Evolutionary conservation across 2,113 vertebrate genomes (phyloP), one percentile per base, ranked within the genome.

Genomic region (Callaeas wilsoni): DNA sequence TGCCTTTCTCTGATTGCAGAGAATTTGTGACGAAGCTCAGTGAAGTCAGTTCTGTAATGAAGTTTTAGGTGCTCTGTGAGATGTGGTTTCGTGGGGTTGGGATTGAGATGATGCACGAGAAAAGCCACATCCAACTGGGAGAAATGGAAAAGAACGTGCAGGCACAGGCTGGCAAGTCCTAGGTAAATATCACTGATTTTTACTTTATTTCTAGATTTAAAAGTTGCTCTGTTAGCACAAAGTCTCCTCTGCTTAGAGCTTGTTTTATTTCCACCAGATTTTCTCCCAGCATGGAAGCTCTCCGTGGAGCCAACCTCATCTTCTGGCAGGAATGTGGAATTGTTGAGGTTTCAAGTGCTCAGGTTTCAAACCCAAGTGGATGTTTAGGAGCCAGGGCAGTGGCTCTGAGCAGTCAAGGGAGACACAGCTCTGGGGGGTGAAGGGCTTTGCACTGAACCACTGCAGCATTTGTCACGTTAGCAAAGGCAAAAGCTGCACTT

Each of bases 401-500:
- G 52, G 65, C 42, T 30, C 6, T 2, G 3, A 29, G 64, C 4
- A 15, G 32, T 8, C 13, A 5, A 22, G 29, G 41, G 13, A 1
- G 3, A 13, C 11, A 0, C 5, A 26, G 67, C 52, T 63, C 49
- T 12, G 77, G 18, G 55, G n/a, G 21, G 21, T 1, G 27, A 55
- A 47, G 65, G 59, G 23, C 44, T 87, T 16, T 16, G 60, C 29
- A 3, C 46, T 5, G 30, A 27, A 20, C 41, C 37, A 8, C 47
- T 19, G 53, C 16, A 19, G 47, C 5, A 0, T 46, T 52, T 50
- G 50, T 56, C 46, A 60, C 1, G 0, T 25, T 7, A 52, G n/a
- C 27, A n/a, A 15, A 23, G 42, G 53, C 29, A 42, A 42, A 57
- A 52, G 10, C 49, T 63, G 67, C 3, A 16, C 35, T 22, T 78